phyloP scores from a whole-genome alignment of 2,797 vertebrate genomes.

The Strix occidentalis region DNA sequence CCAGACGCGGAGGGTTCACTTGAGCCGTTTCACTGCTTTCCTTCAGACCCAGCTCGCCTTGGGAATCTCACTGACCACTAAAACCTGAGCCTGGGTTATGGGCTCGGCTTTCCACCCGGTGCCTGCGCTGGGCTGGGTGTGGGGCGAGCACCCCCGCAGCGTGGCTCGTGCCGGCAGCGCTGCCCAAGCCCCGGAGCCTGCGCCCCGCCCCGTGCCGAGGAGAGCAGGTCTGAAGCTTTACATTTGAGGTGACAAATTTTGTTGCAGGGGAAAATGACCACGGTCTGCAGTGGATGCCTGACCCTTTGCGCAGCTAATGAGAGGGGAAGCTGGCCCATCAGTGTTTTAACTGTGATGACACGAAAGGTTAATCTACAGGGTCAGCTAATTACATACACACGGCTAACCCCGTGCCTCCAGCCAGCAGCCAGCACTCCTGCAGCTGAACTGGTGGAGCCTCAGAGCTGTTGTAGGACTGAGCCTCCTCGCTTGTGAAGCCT shows the following conservation, averaged over 20 bases:
- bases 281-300: background rate
- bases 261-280: accelerated
- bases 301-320: too few relatives aligned
- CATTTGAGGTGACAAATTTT: too few relatives aligned
- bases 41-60: background rate
- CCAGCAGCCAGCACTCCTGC: background rate
- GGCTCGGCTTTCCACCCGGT: accelerated
- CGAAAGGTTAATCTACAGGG: background rate
- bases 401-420: accelerated
- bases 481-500: background rate
- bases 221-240: background rate
- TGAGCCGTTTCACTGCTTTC: background rate
- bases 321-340: background rate
- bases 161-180: background rate
- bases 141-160: too few relatives aligned
- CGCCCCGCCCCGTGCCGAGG: accelerated
- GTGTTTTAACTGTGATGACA: background rate
- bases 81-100: background rate
- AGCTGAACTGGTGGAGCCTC: background rate
- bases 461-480: background rate
- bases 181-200: background rate
- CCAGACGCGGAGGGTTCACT: background rate
- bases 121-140: background rate
- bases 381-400: background rate
- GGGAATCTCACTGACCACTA: background rate